A percentile compares a stretch with the other conserved stretches of the same genome.
phyloP scores from a whole-genome alignment of 2,113 vertebrate species.

The Cygnus buccinator region DNA sequence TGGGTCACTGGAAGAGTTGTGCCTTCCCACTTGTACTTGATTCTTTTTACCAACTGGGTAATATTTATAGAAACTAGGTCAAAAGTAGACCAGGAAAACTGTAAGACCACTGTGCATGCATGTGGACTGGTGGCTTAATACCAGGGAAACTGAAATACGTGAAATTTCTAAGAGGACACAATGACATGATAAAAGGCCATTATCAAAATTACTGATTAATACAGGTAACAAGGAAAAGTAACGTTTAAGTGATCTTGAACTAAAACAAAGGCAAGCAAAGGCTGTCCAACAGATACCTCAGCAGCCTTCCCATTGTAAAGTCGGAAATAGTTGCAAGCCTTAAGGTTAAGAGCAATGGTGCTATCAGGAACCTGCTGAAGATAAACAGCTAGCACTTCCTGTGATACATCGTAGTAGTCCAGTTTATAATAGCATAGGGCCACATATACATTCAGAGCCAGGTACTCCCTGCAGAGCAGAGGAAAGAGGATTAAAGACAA shows the following conservation, averaged over 20 bases:
- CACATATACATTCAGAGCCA: constrained; percentile 96
- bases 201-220: not conserved
- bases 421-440: constrained; percentile 98
- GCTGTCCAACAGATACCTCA: constrained; percentile 81
- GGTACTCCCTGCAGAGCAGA: constrained; percentile 83
- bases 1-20: not conserved
- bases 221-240: not conserved
- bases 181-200: not conserved
- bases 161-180: not conserved
- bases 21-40: not conserved
- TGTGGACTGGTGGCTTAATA: not conserved
- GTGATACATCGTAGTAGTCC: constrained; percentile 97
- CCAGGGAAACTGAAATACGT: not conserved
- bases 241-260: not conserved
- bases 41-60: not conserved
- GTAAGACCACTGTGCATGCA: not conserved
- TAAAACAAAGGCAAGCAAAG: constrained; percentile 15
- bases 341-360: constrained; percentile 96
- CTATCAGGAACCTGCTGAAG: constrained; percentile 96
- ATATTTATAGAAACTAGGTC: not conserved
- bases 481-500: constrained; percentile 32
- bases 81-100: not conserved
- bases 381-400: constrained; percentile 95
- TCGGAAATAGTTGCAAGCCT: constrained; percentile 96
- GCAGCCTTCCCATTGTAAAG: constrained; percentile 96